Conservation (phyloP, 2,797 vertebrate species). For the Fundulus diaphanus region DNA sequence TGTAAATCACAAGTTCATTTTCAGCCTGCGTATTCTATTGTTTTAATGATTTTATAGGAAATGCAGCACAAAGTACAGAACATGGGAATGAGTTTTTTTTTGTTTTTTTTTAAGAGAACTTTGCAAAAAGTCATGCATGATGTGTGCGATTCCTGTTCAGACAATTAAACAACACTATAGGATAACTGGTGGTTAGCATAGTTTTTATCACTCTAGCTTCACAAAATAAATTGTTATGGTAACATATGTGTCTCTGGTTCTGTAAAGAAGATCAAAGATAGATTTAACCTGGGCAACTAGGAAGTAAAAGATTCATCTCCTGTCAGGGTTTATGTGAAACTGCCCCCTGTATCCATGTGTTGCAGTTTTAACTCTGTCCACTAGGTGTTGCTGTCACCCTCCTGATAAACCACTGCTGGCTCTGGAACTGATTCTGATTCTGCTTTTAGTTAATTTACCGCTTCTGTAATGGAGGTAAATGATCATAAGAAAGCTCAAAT, state of each 20-base stretch:
- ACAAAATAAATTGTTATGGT: not conserved
- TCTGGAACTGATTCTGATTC: not conserved
- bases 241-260: not conserved
- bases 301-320: not conserved
- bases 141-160: not conserved
- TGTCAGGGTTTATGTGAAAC: not conserved
- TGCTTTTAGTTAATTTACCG: too few relatives aligned
- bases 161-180: not conserved
- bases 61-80: too few relatives aligned
- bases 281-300: not conserved
- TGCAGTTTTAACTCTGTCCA: slow-evolving; percentile 29
- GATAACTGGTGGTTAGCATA: not conserved
- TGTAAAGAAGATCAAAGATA: too few relatives aligned
- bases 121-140: too few relatives aligned
- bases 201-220: not conserved
- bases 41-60: too few relatives aligned
- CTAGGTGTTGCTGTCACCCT: slow-evolving; percentile 36
- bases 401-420: not conserved
- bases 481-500: not conserved
- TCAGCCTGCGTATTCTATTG: too few relatives aligned
- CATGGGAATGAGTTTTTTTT: too few relatives aligned
- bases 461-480: not conserved
- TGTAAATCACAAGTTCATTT: too few relatives aligned
- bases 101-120: too few relatives aligned
- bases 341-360: not conserved